Evolutionary conservation across 2,797 vertebrate species (phyloP), one percentile per base, ranked within the genome.

Genomic region (Hyperoplus lanceolatus): DNA sequence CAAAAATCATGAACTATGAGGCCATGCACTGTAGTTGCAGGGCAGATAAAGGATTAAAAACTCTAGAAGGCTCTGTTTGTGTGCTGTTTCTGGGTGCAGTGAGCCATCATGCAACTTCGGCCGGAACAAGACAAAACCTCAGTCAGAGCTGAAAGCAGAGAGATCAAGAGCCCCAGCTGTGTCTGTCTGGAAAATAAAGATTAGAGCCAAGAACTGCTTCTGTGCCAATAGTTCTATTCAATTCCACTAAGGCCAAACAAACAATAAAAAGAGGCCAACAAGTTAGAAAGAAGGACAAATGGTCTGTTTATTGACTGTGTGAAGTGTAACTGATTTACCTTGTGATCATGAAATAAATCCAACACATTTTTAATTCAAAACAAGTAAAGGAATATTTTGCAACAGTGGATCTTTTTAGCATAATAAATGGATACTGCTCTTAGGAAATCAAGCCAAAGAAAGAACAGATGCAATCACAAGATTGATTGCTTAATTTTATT

Each of bases 161-260:
- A 75, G n/a, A 55, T 56, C 54, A 56, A 49, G 21, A 71, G 18
- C 48, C 13, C 21, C 21, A 51, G 11, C 41, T 68, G 62, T 57
- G 76, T 56, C 46, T 54, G 58, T 48, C 49, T 76, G 56, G 54
- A 57, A 73, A 18, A 59, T 62, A 1, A 64, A 68, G 49, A 83
- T 70, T 45, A 64, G 14, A 54, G 64, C 18, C 18, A 9, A 77
- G 39, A 70, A 15, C 55, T 15, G 50, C 13, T 63, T 70, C 12
- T 60, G 54, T 73, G 13, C 39, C 63, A 58, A 73, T 39, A 41
- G 69, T 64, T 74, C 50, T 29, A 71, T 61, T 62, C 65, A 75
- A 67, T 79, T 43, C 75, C 18, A 10, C 8, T 7, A 60, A 77
- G 49, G 38, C 39, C 45, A 50, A 29, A 29, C 29, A 29, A 29